Evolutionary conservation across 2,797 vertebrate species (phyloP), one percentile per base, ranked within the genome.

Genomic region (Emydoidea blandingii): DNA sequence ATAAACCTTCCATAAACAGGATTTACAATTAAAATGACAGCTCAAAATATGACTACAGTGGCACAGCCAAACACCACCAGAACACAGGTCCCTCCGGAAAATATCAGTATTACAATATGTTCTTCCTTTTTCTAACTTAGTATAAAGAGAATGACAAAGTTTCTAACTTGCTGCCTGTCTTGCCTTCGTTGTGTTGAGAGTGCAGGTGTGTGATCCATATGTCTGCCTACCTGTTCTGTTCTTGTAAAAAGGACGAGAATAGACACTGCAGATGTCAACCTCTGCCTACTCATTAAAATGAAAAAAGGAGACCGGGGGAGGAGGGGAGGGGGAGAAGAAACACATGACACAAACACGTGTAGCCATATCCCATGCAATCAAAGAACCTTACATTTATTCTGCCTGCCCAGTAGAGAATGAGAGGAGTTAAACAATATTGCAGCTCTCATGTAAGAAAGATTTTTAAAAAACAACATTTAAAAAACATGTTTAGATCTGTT

Each of bases 401-500:
- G 31, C 4, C 49, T 56, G 31, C 6, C 41, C 16, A 49, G 78
- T 56, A 89, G 56, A 82, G 91, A 84, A 87, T 23, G 82, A 79
- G 89, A 21, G 76, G 12, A 85, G 15, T 81, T 91, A 76, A 86
- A 65, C 92, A 94, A 34, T 41, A 88, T 74, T 54, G 27, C 18
- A 25, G 79, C 44, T 76, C 53, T 49, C 62, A 88, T 49, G 87
- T 89, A 59, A 79, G 91, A 59, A 88, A 81, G 53, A 54, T 49
- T 84, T 47, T 31, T 86, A 5, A 41, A 41, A 41, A 41, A 41
- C 41, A 5, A 62, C 49, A 37, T 74, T 79, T 94, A 19, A 91
- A 85, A 92, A 85, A n/a, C 41, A 81, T 44, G 34, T 88, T 68
- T 21, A 19, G 2, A 1, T 37, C 81, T 93, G 9, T 62, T 87